Evolutionary conservation across 2,797 vertebrate genomes (phyloP).

Genomic region (Enteromius fasciolatus): DNA sequence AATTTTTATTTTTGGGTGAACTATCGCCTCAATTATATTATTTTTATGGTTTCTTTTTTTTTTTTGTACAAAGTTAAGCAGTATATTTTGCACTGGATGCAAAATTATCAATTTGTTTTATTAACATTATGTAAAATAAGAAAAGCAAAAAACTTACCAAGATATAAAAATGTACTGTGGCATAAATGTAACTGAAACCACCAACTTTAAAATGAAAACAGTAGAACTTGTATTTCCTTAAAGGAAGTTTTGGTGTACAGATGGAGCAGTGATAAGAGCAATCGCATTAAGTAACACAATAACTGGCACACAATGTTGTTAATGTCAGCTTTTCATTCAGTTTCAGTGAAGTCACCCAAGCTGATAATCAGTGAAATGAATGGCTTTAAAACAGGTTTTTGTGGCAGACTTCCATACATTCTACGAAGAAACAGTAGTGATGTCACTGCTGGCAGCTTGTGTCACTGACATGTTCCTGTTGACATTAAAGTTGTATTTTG

Average conservation of each 20-base stretch:
- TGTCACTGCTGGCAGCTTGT: neutral
- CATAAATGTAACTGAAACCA: neutral
- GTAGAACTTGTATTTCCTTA: neutral
- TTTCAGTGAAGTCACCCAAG: neutral
- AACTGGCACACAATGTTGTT: neutral
- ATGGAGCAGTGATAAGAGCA: neutral
- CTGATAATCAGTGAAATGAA: constrained; percentile 21
- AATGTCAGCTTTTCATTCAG: neutral
- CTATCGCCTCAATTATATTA: neutral
- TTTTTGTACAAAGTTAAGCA: neutral
- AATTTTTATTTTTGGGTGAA: neutral
- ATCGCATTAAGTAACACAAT: neutral
- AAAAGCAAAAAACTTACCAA: neutral
- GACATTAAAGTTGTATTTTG: constrained; percentile 8
- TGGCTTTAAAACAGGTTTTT: constrained; percentile 1
- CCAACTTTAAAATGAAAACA: neutral
- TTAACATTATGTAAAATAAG: no score
- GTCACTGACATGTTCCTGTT: neutral
- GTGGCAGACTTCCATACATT: neutral
- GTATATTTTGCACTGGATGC: neutral
- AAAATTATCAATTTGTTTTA: neutral
- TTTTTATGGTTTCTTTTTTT: neutral
- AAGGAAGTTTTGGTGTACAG: neutral
- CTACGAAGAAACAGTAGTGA: neutral
- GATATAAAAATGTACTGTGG: neutral